Evolutionary conservation across 2,888 invertebrate species (phyloP).

Genomic region (Sceliomorpha sp.): DNA sequence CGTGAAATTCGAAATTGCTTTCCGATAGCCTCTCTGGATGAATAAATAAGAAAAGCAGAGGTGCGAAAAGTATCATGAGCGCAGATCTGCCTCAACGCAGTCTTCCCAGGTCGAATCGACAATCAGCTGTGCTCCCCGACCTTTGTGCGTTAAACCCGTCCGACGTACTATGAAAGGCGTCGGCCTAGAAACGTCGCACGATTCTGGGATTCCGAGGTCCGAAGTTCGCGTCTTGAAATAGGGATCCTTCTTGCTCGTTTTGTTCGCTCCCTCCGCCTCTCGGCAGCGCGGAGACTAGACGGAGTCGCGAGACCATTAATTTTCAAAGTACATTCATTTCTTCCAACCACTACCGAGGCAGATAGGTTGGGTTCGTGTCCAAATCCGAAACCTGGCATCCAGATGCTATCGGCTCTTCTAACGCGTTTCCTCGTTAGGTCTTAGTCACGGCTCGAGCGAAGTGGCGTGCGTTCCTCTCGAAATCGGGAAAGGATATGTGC

Average conservation of each 20-base stretch:
- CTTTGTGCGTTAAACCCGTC: not conserved
- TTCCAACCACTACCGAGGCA: conserved; percentile 62
- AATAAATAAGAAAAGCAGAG: conserved; percentile 37
- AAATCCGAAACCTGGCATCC: conserved; percentile 71
- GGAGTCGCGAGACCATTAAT: conserved; percentile 71
- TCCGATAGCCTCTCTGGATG: conserved; percentile 51
- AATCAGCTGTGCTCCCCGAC: too few relatives aligned
- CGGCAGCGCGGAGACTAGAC: conserved; percentile 45
- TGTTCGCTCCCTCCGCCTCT: conserved; percentile 21
- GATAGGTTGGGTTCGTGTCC: conserved; percentile 50
- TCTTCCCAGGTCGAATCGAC: not conserved
- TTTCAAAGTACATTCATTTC: conserved; percentile 76
- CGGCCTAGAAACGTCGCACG: not conserved
- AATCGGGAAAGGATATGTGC: conserved; percentile 53
- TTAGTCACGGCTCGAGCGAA: conserved; percentile 49
- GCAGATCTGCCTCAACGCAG: conserved; percentile 7
- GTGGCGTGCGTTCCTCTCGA: conserved; percentile 44
- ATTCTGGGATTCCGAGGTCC: conserved; percentile 39
- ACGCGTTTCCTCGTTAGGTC: conserved; percentile 58
- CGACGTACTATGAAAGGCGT: not conserved
- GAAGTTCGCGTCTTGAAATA: conserved; percentile 48
- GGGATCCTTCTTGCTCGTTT: conserved; percentile 44
- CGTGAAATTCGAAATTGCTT: conserved; percentile 57
- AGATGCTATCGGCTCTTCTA: conserved; percentile 67
- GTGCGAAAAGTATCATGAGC: conserved; percentile 31